phyloP scores from a whole-genome alignment of 2,888 invertebrate species.

The Leptinotarsa tumamoca region DNA sequence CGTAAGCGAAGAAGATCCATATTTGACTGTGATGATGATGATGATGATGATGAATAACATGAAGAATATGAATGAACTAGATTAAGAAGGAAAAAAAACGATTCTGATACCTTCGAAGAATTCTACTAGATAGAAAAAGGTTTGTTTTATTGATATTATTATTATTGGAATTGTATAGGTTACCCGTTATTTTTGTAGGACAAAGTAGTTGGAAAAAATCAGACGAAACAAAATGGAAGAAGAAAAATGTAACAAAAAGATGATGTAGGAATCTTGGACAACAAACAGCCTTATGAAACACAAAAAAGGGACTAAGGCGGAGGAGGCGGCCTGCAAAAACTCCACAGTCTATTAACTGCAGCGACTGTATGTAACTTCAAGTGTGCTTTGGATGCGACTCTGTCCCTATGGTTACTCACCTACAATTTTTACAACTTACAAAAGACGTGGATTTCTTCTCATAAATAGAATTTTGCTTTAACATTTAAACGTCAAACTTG shows the following conservation, averaged over 20 bases:
- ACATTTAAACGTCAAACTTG: not conserved
- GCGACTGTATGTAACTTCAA: not conserved
- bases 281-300: not conserved
- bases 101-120: not conserved
- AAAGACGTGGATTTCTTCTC: constrained; percentile 19
- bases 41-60: not conserved
- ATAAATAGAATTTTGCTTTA: not conserved
- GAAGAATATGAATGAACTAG: not conserved
- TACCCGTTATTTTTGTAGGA: no score
- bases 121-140: not conserved
- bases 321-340: not conserved
- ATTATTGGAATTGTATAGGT: no score
- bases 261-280: not conserved
- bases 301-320: not conserved
- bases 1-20: not conserved
- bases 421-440: constrained; percentile 42
- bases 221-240: not conserved
- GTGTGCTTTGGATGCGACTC: constrained; percentile 2
- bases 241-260: not conserved
- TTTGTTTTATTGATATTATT: not conserved
- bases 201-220: not conserved
- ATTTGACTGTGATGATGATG: not conserved
- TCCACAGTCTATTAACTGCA: not conserved
- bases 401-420: constrained; percentile 6
- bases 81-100: not conserved